Conservation (phyloP, 2,113 vertebrate species). For the Rynchops niger region DNA sequence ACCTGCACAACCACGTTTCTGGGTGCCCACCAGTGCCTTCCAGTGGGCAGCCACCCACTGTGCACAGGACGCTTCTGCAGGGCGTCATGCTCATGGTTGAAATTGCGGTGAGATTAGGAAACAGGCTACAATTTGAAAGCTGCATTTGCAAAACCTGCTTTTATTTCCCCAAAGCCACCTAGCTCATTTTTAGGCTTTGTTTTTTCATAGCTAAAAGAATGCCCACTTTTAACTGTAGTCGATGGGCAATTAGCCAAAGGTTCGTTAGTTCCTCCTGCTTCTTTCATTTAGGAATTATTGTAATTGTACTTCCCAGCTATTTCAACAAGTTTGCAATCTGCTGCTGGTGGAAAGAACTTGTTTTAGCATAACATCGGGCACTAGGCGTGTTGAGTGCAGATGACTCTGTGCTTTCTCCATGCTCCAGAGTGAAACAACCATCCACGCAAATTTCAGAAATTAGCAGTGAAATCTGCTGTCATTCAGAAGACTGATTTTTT, state of each 20-base stretch:
- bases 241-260: background rate
- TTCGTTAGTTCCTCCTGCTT: background rate
- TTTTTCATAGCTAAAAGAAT: background rate
- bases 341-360: background rate
- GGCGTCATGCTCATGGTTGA: background rate
- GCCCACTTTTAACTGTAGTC: background rate
- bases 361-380: background rate
- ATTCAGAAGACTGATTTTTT: background rate
- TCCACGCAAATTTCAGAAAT: background rate
- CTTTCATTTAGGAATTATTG: background rate
- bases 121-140: background rate
- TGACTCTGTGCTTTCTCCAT: background rate
- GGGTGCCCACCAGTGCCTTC: background rate
- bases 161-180: background rate
- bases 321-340: background rate
- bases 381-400: background rate
- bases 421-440: background rate
- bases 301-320: background rate
- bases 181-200: background rate
- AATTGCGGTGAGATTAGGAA: background rate
- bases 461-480: background rate
- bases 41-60: background rate
- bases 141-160: background rate
- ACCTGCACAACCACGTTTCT: rapidly evolving
- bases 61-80: background rate